Evolutionary conservation across 2,113 vertebrate genomes (phyloP), one percentile per base, ranked within the genome.

Genomic region (Eupsittula cactorum): DNA sequence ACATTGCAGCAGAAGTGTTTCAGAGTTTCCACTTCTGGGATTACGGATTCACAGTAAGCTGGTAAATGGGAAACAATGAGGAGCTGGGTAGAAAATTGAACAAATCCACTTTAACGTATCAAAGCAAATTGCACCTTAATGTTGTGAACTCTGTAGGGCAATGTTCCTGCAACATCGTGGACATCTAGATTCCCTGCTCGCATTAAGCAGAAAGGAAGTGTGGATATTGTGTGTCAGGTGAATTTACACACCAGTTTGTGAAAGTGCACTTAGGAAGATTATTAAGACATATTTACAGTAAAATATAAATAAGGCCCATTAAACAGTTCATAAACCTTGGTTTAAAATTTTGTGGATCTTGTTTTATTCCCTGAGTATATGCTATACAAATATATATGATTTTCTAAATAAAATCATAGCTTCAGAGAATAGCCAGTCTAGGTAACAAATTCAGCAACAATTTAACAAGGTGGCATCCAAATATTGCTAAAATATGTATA

Each of bases 11-110:
- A 81, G 47, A 62, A 96, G 70, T 55, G 63, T 65, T 94, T 84
- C 83, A 46, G 76, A 92, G 52, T 76, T 93, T 53, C 65, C 37
- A 49, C 96, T 96, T 59, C 70, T 69, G 88, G 81, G 96, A 89
- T 41, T 92, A 31, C 49, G 76, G 81, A 84, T 62, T 79, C 83
- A 86, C 70, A 35, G 44, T 46, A 39, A 86, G 1, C 39, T 82
- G 70, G 47, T 44, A 94, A 91, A 70, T 73, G 74, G 74, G 74
- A 82, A 93, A 88, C 80, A 85, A 29, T 21, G 77, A 3, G 0
- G 62, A 91, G 65, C 47, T 81, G 77, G 53, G 80, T 7, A 3
- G 64, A 86, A 96, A 81, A 93, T 64, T 78, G 79, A 88, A 84
- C 88, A 92, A 88, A 92, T 95, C 83, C 86, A 76, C 88, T 80